Conservation (phyloP, 2,113 vertebrate species). For the Protomyctophum bolini region DNA sequence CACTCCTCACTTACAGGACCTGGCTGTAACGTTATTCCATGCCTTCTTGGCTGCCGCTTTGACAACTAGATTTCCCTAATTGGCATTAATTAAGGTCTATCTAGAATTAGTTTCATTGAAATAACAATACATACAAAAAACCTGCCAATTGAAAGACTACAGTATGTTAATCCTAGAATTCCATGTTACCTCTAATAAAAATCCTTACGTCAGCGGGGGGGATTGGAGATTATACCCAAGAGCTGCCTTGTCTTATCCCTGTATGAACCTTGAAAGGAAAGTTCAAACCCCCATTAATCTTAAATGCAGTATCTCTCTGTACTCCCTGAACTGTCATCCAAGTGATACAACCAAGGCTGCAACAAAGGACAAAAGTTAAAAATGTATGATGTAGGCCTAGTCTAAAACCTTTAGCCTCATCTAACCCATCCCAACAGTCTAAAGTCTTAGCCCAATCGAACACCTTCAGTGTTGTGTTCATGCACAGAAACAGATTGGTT, state of each 20-base stretch:
- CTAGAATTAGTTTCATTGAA: too few species aligned
- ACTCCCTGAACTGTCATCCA: slow-evolving; percentile 43
- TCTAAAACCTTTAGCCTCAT: background rate
- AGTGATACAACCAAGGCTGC: slow-evolving; percentile 17
- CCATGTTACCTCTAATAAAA: background rate
- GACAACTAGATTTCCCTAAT: too few species aligned
- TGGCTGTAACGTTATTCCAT: background rate
- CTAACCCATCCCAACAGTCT: too few species aligned
- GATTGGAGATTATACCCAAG: slow-evolving; percentile 37
- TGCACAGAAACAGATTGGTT: too few species aligned
- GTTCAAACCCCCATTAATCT: slow-evolving; percentile 48
- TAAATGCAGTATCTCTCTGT: slow-evolving; percentile 43
- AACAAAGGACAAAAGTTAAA: slow-evolving; percentile 22
- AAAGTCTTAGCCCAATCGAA: too few species aligned
- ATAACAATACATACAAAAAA: background rate
- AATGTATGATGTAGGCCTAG: background rate
- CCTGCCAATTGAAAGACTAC: background rate
- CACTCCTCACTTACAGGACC: too few species aligned
- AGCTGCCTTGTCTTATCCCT: slow-evolving; percentile 26
- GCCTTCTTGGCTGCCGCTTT: too few species aligned
- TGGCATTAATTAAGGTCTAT: too few species aligned
- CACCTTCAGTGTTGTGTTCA: too few species aligned
- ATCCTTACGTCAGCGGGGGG: background rate
- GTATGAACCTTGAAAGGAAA: slow-evolving; percentile 24
- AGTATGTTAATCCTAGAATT: background rate